Percentiles rank a stretch among this genome's conserved stretches.
phyloP scores from a whole-genome alignment of 2,797 vertebrate species.

The Sebastes glaucus region DNA sequence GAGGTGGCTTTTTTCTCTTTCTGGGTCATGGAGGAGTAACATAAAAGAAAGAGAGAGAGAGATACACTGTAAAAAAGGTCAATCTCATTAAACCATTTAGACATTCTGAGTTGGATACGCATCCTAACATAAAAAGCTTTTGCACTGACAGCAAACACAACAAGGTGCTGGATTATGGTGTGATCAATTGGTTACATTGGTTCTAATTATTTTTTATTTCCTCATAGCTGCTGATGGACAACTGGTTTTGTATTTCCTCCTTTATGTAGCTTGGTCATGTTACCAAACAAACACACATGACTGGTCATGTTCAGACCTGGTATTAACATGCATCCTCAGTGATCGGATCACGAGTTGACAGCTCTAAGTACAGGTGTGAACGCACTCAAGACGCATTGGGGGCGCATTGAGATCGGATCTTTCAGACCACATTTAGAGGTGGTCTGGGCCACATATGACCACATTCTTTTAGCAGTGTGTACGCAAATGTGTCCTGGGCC shows the following conservation, averaged over 20 bases:
- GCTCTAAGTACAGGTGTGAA: too few relatives aligned
- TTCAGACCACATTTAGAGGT: too few relatives aligned
- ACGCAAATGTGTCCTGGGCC: too few relatives aligned
- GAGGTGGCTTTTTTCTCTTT: conserved; percentile 64
- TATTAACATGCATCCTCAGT: too few relatives aligned
- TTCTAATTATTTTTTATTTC: background rate
- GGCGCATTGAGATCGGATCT: too few relatives aligned
- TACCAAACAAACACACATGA: background rate
- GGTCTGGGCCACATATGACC: too few relatives aligned
- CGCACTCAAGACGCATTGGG: too few relatives aligned
- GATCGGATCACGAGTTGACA: too few relatives aligned
- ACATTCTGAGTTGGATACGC: background rate
- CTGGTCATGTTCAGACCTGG: too few relatives aligned
- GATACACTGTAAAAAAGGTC: conserved; percentile 26
- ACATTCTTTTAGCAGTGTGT: too few relatives aligned
- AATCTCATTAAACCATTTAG: conserved; percentile 24
- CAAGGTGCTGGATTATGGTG: background rate
- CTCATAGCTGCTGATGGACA: background rate
- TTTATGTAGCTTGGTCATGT: background rate
- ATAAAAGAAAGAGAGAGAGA: conserved; percentile 13
- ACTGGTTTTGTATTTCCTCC: background rate
- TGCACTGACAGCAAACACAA: background rate
- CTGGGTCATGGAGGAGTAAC: conserved; percentile 52
- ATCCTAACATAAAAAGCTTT: background rate
- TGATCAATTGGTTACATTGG: background rate